These are phyloP conservation scores for Melanotaenia duboulayi DNA, from an alignment of 2,113 vertebrate genomes.

Conservation along the genomic window DNA sequence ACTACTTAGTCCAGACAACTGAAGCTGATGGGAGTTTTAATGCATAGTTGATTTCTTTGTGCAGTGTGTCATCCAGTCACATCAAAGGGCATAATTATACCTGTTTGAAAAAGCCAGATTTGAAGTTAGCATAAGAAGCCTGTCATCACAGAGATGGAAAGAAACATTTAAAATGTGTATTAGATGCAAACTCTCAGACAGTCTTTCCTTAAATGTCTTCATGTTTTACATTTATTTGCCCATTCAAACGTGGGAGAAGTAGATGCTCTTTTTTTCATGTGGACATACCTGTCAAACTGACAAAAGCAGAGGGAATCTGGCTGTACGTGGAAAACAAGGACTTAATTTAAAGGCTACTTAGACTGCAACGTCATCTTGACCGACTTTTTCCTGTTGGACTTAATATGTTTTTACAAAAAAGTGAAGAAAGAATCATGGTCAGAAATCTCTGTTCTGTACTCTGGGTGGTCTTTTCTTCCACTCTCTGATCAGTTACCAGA, in stretches of 20 bases:
- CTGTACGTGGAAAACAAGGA: constrained; percentile 1
- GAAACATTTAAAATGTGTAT: background rate
- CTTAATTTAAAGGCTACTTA: background rate
- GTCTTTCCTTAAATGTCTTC: background rate
- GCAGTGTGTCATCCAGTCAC: constrained; percentile 5
- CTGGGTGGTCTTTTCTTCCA: background rate
- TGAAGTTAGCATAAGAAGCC: background rate
- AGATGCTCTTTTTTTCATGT: no score
- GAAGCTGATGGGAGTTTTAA: background rate
- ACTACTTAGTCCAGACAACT: background rate
- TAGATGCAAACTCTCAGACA: background rate
- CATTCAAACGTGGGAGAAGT: background rate
- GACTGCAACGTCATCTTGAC: background rate
- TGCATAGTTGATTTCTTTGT: background rate
- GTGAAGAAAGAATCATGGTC: no score
- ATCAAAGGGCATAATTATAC: constrained; percentile 12
- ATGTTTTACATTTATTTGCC: background rate
- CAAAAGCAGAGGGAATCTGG: no score
- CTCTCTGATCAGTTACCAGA: background rate
- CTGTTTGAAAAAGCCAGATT: constrained; percentile 5
- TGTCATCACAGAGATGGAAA: background rate
- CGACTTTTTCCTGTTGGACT: no score
- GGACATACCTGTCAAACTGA: no score
- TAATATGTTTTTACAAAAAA: no score
- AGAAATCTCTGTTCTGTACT: no score